Percentiles rank a stretch among this genome's conserved stretches.
phyloP scores from a whole-genome alignment of 2,888 invertebrate genomes.

The Tinea pellionella region DNA sequence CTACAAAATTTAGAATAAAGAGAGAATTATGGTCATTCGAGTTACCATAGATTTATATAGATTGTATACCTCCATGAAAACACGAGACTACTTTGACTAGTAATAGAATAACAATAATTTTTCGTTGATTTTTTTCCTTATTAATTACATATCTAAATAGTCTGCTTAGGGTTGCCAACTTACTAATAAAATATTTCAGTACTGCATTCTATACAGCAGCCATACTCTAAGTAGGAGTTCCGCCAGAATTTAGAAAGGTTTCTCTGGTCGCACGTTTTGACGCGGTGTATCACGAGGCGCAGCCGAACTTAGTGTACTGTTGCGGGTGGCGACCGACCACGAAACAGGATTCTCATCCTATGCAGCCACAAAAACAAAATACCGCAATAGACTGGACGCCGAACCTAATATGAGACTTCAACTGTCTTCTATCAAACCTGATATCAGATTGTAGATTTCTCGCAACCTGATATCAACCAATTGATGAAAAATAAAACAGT shows the following conservation, averaged over 20 bases:
- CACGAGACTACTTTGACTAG: conserved; percentile 4
- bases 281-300: no score
- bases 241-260: no score
- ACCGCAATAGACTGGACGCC: conserved; percentile 25
- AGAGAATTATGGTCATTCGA: not conserved
- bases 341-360: conserved; percentile 23
- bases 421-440: conserved; percentile 23
- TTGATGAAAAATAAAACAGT: conserved; percentile 23
- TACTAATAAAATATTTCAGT: no score
- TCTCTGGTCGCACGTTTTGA: no score
- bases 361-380: conserved; percentile 23
- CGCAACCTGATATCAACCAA: conserved; percentile 24
- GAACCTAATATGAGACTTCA: no score
- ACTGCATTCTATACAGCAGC: no score
- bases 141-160: not conserved
- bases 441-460: no score
- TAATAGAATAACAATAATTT: conserved; percentile 27
- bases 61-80: conserved; percentile 5
- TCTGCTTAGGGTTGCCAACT: no score
- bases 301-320: no score
- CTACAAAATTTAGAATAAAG: not conserved
- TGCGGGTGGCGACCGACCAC: no score
- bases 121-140: conserved; percentile 41
- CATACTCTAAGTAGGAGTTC: no score
- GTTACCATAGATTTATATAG: not conserved